Evolutionary conservation across 2,113 vertebrate genomes (phyloP), one percentile per base, ranked within the genome.

Genomic region (Agapornis roseicollis): DNA sequence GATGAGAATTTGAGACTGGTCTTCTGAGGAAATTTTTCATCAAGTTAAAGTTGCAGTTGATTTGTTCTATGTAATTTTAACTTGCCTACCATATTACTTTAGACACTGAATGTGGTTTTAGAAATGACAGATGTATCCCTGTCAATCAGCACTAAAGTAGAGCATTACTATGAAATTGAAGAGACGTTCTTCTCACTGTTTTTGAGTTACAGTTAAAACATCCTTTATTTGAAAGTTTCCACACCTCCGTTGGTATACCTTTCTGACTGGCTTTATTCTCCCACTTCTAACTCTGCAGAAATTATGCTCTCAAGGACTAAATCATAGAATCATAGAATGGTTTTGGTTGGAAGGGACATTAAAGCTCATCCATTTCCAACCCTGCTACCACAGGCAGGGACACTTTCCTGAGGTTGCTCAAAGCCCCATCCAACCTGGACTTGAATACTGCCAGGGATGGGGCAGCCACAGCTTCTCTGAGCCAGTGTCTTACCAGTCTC

Each of bases 171-270:
- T 13, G 46, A 52, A 22, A 58, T 20, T n/a, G 10, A 55, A 37
- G 39, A 55, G 15, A 14, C 73, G 44, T 37, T 80, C 18, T 68
- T 12, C 16, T 33, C 19, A 7, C 12, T 70, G 22, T 9, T 56
- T 90, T 73, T 7, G 6, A 71, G 11, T 56, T 56, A 17, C 7
- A 18, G 9, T 63, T 68, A 44, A 79, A 85, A 23, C 5, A 27
- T 13, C 39, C 28, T 72, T 60, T 69, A 52, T 61, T 25, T 58
- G 49, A 39, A 89, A 42, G 15, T 47, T 82, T 60, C 39, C 2
- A 0, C 19, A 12, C 47, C 47, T 77, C n/a, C 27, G 4, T 19
- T 31, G 33, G 33, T 42, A 2, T 4, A 3, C 23, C 16, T 8
- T 66, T 63, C 37, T 61, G 27, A 17, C 17, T 64, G 37, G 33